phyloP scores from a whole-genome alignment of 23 tunicate genomes.

The Aplidium turbinatum region DNA sequence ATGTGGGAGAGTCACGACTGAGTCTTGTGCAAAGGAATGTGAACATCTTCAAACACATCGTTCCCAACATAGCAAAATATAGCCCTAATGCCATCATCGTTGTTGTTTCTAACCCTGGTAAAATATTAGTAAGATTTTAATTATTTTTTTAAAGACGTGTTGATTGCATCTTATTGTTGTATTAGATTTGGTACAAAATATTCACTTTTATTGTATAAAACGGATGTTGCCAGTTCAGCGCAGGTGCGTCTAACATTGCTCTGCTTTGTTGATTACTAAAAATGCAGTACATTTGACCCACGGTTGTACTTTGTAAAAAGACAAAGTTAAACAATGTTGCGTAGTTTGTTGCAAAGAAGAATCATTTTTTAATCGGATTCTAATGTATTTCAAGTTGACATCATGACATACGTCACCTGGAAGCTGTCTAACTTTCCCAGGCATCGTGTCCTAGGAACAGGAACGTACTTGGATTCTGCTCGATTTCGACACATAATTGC shows the following conservation, averaged over 20 bases:
- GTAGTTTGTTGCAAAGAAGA: too few relatives aligned
- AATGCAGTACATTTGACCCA: too few relatives aligned
- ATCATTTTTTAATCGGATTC: background rate
- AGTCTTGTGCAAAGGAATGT: slow-evolving; percentile 88
- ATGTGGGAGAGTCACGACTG: slow-evolving; percentile 81
- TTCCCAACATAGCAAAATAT: slow-evolving; percentile 67
- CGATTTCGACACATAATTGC: slow-evolving; percentile 84
- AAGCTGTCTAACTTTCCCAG: slow-evolving; percentile 85
- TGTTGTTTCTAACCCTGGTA: slow-evolving; percentile 86
- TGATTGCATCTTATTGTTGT: background rate
- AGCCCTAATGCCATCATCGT: slow-evolving; percentile 83
- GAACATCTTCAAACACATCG: slow-evolving; percentile 72
- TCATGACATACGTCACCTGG: slow-evolving; percentile 95
- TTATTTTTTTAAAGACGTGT: background rate
- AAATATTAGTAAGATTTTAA: too few relatives aligned
- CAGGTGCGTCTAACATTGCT: too few relatives aligned
- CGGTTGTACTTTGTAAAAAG: too few relatives aligned
- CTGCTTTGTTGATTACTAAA: too few relatives aligned
- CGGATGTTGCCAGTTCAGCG: too few relatives aligned
- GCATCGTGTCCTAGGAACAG: slow-evolving; percentile 86
- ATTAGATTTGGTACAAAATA: background rate
- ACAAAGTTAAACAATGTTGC: too few relatives aligned
- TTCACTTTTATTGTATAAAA: too few relatives aligned
- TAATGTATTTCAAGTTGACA: slow-evolving; percentile 43
- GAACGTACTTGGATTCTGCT: slow-evolving; percentile 87